Base-by-base conservation (phyloP, 2,888 invertebrate genomes). In the Drosophila barbarae region DNA sequence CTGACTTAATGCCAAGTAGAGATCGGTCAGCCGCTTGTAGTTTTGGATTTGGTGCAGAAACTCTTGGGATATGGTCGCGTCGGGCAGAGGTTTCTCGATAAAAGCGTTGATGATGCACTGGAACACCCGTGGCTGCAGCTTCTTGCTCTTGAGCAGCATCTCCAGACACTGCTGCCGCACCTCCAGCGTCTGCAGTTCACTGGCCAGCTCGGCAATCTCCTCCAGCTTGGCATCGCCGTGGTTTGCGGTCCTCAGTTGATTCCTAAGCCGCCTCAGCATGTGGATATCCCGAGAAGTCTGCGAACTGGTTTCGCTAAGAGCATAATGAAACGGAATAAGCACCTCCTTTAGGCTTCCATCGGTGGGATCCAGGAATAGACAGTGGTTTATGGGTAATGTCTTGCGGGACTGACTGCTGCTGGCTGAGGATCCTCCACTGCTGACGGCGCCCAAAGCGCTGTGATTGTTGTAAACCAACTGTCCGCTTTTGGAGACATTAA, bases 311-410 rank as follows among this genome's bases (percentile, higher is more conserved):
- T 95, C 96, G 87, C 95, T 95, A 39, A 98, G 90, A 0, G 96
- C 95, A 88, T 94, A 95, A 89, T 97, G 97, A 88, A 98, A 98
- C 26, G 98, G 98, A 77, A 98, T 94, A 68, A 91, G 90, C 69
- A 98, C 92, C 85, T 94, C 95, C 87, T 95, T 96, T 1, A 98
- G 88, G 79, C 93, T 92, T 0, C 96, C 96, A 86, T 95, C 93
- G 66, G 77, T 86, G 2, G 95, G 93, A 87, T 97, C 96, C 44
- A 98, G 90, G 53, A 98, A 93, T 2, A 96, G 91, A 84, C 96
- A 95, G 53, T 93, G 92, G 84, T 93, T 93, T 15, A 93, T 92
- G 46, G 92, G 34, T 0, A 66, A 61, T 5, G 77, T 21, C 15
- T 73, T 79, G 2, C 51, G 89, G 76, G 93, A 93, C 2, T 91